Evolutionary conservation across 2,113 vertebrate genomes (phyloP), one percentile per base, ranked within the genome.

Genomic region (Bettongia penicillata): DNA sequence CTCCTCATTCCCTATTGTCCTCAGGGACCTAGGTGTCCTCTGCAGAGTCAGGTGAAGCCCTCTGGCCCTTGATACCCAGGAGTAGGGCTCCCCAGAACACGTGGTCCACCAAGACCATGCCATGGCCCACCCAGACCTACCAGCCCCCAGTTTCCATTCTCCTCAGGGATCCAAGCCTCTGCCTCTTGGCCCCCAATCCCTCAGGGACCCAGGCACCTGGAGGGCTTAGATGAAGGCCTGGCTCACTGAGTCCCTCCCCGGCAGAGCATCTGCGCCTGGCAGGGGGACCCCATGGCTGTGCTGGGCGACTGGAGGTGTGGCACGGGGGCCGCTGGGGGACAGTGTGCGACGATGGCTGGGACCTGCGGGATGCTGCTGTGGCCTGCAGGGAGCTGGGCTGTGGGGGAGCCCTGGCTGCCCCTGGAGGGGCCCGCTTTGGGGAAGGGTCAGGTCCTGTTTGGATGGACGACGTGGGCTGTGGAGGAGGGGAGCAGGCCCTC

Each of bases 321-420:
- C 97, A 98, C 1, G 90, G 92, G 0, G 96, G 97, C 4, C 95
- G 96, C 10, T 98, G 98, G 98, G 98, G 97, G 3, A 96, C 97
- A 0, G 98, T 98, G 84, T 98, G 98, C 22, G 98, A 98, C 3
- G 98, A 98, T 0, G 96, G 97, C 61, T 98, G 98, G 98, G 97
- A 98, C 94, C 93, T 98, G 22, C 94, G 93, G 0, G 98, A 98
- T 0, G 98, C 98, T 0, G 16, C 97, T 0, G 98, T 98, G 68
- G 98, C 98, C 50, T 98, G 98, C 89, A 92, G 96, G 48, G 97
- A 98, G 93, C 94, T 98, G 95, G 96, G 97, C 53, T 98, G 98
- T 0, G 98, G 98, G 8, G 95, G 92, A 0, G 94, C 97, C 0
- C 97, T 98, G 90, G 96, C 97, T 0, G 97, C 98, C 53, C 97